phyloP scores from a whole-genome alignment of 2,797 vertebrate species.

The Taeniopygia guttata region DNA sequence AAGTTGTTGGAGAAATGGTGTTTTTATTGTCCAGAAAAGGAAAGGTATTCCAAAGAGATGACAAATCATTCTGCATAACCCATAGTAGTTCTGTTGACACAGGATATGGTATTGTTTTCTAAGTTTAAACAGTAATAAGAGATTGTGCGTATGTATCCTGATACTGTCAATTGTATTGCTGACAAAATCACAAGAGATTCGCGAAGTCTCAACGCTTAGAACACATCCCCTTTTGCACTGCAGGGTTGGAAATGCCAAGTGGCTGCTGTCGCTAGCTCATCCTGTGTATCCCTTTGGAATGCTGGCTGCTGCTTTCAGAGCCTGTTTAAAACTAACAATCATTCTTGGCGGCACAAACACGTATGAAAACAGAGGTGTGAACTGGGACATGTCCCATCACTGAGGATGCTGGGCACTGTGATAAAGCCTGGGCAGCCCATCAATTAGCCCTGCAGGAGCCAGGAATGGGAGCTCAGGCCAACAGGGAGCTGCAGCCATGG shows the following conservation, averaged over 20 bases:
- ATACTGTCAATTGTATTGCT: not conserved
- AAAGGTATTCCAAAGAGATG: not conserved
- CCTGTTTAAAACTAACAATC: not conserved
- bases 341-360: not conserved
- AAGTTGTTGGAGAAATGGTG: not conserved
- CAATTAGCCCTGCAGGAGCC: not conserved
- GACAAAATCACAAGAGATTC: not conserved
- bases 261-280: not conserved
- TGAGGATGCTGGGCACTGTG: not conserved
- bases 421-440: not conserved
- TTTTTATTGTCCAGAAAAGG: not conserved
- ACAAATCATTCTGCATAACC: slow-evolving; percentile 5
- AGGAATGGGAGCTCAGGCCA: not conserved
- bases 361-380: not conserved
- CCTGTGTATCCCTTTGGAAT: not conserved
- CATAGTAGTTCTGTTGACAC: not conserved
- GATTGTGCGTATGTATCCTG: not conserved
- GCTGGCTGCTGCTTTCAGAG: not conserved
- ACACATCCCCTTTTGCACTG: not conserved
- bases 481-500: fast-evolving
- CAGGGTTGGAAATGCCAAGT: not conserved
- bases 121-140: slow-evolving; percentile 15
- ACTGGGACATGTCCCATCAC: not conserved
- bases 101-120: slow-evolving; percentile 19
- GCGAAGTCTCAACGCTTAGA: not conserved